These are phyloP conservation scores for Acrossocheilus fasciatus DNA, from an alignment of 2,797 vertebrate genomes.

Conservation along the genomic window DNA sequence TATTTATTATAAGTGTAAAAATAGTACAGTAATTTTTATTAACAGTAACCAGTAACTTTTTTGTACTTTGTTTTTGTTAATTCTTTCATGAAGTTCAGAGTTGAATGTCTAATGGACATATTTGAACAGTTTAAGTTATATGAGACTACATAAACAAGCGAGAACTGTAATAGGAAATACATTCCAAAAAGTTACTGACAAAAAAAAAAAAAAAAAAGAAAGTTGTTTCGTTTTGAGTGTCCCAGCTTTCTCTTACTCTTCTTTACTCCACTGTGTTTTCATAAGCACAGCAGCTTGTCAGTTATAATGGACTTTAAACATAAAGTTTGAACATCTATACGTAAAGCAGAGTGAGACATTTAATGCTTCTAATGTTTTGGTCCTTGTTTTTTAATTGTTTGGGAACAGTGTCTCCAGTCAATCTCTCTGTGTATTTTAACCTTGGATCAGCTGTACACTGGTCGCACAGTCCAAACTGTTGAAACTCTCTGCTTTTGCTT, in stretches of 20 bases:
- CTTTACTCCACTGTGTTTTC: not conserved
- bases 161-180: not conserved
- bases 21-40: not conserved
- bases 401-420: constrained; percentile 6
- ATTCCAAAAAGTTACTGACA: not conserved
- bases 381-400: constrained; percentile 2
- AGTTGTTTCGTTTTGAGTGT: not conserved
- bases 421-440: constrained; percentile 12
- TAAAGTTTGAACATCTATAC: constrained; percentile 1
- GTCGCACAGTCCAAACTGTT: not conserved
- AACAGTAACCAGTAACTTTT: not conserved
- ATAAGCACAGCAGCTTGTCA: not conserved
- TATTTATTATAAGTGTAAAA: not conserved
- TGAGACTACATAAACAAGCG: not conserved
- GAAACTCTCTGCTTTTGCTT: constrained; percentile 16
- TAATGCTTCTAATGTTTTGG: not conserved
- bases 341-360: not conserved
- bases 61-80: not conserved
- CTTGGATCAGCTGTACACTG: not conserved
- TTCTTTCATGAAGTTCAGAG: not conserved
- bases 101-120: not conserved
- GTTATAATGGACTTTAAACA: not conserved
- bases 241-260: not conserved
- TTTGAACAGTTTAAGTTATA: not conserved
- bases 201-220: not conserved